Conservation (phyloP, 2,113 vertebrate species). For the Rhinogobius similis region DNA sequence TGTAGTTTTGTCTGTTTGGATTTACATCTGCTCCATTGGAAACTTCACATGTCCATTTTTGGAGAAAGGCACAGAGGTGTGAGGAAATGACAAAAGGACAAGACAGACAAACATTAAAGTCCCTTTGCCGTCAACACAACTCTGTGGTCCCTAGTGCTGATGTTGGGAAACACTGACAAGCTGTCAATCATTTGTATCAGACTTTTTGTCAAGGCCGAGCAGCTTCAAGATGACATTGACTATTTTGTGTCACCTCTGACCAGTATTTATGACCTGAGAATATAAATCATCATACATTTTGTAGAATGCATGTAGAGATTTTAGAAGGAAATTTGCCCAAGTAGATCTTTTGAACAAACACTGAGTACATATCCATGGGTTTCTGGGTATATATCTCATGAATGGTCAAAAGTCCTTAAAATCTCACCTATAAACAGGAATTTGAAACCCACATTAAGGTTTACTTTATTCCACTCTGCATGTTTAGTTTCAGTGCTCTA, state of each 20-base stretch:
- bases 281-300: background rate
- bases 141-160: slow-evolving; percentile 21
- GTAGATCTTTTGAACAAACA: background rate
- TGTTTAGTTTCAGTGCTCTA: slow-evolving; percentile 17
- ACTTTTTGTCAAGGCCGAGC: slow-evolving; percentile 22
- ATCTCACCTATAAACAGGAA: background rate
- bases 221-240: slow-evolving; percentile 24
- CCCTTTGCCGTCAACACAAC: slow-evolving; percentile 19
- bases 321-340: background rate
- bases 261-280: slow-evolving; percentile 22
- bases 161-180: slow-evolving; percentile 29
- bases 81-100: slow-evolving; percentile 38
- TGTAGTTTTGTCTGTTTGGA: slow-evolving; percentile 39
- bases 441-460: too few relatives aligned
- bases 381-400: too few relatives aligned
- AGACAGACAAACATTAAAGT: slow-evolving; percentile 20
- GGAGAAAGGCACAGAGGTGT: slow-evolving; percentile 42
- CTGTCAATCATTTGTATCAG: slow-evolving; percentile 36
- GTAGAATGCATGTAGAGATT: background rate
- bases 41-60: slow-evolving; percentile 25
- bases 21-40: slow-evolving; percentile 31
- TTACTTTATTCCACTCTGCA: background rate
- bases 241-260: background rate
- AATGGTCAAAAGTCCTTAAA: too few relatives aligned
- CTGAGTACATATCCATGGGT: background rate